Evolutionary conservation across 2,113 vertebrate genomes (phyloP).

Genomic region (Chaetodon trifascialis): DNA sequence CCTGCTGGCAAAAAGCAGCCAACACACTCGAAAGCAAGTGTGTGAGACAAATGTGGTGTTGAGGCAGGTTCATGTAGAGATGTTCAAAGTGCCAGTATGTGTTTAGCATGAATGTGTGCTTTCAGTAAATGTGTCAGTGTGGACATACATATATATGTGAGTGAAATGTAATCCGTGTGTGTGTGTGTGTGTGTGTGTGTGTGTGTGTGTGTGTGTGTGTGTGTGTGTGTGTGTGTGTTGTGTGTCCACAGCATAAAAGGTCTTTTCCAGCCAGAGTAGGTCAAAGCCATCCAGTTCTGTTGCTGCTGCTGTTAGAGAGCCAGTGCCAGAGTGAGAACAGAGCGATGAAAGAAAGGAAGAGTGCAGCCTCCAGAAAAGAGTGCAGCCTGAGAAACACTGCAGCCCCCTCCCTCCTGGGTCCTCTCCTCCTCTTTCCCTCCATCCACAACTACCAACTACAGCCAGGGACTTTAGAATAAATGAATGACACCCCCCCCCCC

Average conservation of each 20-base stretch:
- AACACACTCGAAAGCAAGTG: slow-evolving; percentile 13
- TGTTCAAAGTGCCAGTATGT: background rate
- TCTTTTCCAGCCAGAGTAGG: slow-evolving; percentile 72
- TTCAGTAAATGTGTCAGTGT: background rate
- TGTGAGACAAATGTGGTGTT: background rate
- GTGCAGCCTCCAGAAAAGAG: slow-evolving; percentile 63
- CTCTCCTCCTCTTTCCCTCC: slow-evolving; percentile 57
- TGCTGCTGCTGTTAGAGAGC: slow-evolving; percentile 76
- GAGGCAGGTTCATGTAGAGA: background rate
- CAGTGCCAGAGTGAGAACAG: slow-evolving; percentile 69
- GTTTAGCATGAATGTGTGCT: slow-evolving; percentile 1
- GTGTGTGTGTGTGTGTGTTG: slow-evolving; percentile 22
- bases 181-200: slow-evolving; percentile 12
- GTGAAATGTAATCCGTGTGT: slow-evolving; percentile 16
- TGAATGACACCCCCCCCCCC: background rate
- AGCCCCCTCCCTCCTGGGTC: slow-evolving; percentile 64
- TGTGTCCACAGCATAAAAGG: slow-evolving; percentile 45
- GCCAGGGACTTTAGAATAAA: background rate
- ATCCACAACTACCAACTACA: slow-evolving; percentile 76
- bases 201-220: slow-evolving; percentile 32
- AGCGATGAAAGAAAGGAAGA: slow-evolving; percentile 58
- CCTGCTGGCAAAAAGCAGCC: slow-evolving; percentile 43
- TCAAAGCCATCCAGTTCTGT: slow-evolving; percentile 79
- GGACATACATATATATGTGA: slow-evolving; percentile 1
- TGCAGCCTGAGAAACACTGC: slow-evolving; percentile 65